Evolutionary conservation across 2,113 vertebrate species (phyloP).

Genomic region (Apaloderma vittatum): DNA sequence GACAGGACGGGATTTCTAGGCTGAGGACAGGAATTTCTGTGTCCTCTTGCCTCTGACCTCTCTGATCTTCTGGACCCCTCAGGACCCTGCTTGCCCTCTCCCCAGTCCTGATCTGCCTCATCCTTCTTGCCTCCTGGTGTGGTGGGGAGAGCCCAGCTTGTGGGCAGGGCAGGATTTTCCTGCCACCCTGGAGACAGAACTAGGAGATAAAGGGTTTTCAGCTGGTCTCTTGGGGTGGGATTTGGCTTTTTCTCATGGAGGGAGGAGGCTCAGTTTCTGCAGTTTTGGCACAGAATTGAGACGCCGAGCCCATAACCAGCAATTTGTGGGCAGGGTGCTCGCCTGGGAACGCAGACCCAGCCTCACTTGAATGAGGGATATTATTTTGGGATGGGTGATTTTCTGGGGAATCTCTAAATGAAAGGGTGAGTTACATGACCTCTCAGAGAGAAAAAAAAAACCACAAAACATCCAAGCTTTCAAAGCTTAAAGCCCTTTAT

Average conservation of each 20-base stretch:
- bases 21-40: background rate
- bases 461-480: background rate
- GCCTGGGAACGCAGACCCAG: background rate
- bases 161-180: background rate
- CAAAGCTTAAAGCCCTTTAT: background rate
- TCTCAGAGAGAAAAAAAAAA: background rate
- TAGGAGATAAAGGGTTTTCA: background rate
- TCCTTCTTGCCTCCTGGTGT: background rate
- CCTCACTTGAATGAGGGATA: background rate
- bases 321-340: slow-evolving; percentile 26
- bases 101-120: background rate
- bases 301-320: rapidly evolving
- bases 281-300: background rate
- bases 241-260: background rate
- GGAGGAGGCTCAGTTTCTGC: background rate
- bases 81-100: background rate
- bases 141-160: background rate
- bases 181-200: background rate
- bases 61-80: background rate
- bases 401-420: background rate
- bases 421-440: background rate
- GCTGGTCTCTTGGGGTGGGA: background rate
- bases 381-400: background rate
- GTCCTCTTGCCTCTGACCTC: background rate
- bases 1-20: background rate